A percentile compares a stretch with the other conserved stretches of the same genome.
Evolutionary conservation across 2,113 vertebrate species (phyloP).

Genomic region (Anser cygnoides): DNA sequence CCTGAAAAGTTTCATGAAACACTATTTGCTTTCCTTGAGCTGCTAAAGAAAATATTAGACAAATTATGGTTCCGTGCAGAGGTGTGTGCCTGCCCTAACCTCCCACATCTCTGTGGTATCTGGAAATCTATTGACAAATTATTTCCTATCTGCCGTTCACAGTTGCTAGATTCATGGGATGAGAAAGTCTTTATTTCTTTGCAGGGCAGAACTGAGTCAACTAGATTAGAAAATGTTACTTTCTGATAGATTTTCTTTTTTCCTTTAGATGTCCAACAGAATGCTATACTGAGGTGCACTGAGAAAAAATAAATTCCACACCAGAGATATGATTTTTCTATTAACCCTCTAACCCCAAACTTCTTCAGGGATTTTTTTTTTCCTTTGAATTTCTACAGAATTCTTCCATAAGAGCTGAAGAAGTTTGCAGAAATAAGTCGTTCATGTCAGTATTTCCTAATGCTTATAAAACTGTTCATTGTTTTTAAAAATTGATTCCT

Average conservation of each 20-base stretch:
- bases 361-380: not conserved
- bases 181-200: slow-evolving; percentile 52
- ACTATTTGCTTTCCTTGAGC: slow-evolving; percentile 55
- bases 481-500: not conserved
- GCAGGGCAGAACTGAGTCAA: not conserved
- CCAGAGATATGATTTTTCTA: slow-evolving; percentile 54
- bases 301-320: not conserved
- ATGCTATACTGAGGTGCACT: not conserved
- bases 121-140: slow-evolving; percentile 46
- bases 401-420: not conserved
- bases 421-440: not conserved
- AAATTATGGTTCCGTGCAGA: not conserved
- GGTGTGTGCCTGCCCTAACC: slow-evolving; percentile 17
- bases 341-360: slow-evolving; percentile 39
- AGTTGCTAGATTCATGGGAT: slow-evolving; percentile 38
- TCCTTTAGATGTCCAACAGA: not conserved
- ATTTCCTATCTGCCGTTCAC: slow-evolving; percentile 49
- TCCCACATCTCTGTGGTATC: slow-evolving; percentile 22
- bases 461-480: not conserved
- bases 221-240: slow-evolving; percentile 51
- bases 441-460: not conserved
- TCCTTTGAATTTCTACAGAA: not conserved
- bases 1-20: slow-evolving; percentile 47
- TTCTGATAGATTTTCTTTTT: not conserved
- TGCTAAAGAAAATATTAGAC: slow-evolving; percentile 35